phyloP scores from a whole-genome alignment of 2,113 vertebrate species.

The Aphyosemion australe region DNA sequence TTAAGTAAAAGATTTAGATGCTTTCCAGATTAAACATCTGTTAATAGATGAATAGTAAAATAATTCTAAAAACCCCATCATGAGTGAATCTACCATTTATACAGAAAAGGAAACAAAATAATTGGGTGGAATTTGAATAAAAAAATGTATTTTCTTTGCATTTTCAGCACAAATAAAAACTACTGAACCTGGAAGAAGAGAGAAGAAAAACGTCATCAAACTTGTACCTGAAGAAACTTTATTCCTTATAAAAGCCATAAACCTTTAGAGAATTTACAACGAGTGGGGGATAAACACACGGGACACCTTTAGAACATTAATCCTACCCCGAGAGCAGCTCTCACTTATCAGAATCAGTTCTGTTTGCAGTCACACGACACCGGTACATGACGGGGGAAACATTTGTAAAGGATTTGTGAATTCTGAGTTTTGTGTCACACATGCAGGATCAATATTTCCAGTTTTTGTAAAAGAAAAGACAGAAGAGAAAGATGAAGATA shows the following conservation, averaged over 20 bases:
- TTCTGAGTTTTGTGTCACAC: slow-evolving; percentile 14
- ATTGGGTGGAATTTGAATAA: no score
- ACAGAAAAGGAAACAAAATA: no score
- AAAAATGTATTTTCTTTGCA: no score
- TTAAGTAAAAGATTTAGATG: no score
- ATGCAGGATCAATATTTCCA: slow-evolving; percentile 22
- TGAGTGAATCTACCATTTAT: no score
- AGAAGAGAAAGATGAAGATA: slow-evolving; percentile 8
- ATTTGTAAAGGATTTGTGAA: slow-evolving; percentile 2
- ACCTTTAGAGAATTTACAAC: slow-evolving; percentile 67
- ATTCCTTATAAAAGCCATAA: slow-evolving; percentile 78
- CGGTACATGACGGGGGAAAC: neutral
- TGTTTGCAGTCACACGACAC: slow-evolving; percentile 25
- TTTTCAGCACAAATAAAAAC: no score
- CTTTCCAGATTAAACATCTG: no score
- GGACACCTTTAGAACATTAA: slow-evolving; percentile 34
- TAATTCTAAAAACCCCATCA: no score
- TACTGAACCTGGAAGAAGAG: neutral
- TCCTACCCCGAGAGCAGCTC: slow-evolving; percentile 30
- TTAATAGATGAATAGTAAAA: no score
- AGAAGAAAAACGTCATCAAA: neutral
- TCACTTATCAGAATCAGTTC: slow-evolving; percentile 27
- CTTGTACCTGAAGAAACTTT: slow-evolving; percentile 72
- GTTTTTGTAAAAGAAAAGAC: slow-evolving; percentile 31
- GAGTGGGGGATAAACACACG: slow-evolving; percentile 43